Evolutionary conservation across 2,888 invertebrate genomes (phyloP).

Genomic region (Alcis repandata): DNA sequence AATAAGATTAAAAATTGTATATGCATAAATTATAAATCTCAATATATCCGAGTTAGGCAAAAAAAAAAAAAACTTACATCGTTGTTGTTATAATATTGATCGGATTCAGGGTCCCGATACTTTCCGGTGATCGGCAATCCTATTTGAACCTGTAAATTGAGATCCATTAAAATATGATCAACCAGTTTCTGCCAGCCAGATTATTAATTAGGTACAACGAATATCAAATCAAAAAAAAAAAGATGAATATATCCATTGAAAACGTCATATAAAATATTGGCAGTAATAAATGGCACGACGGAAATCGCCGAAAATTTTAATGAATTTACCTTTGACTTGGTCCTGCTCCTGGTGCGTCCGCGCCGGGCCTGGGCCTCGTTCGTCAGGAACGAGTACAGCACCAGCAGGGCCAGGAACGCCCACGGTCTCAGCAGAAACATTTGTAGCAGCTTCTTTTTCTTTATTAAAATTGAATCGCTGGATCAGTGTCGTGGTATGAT

Average conservation of each 20-base stretch:
- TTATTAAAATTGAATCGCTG: constrained; percentile 11
- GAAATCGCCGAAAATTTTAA: no score
- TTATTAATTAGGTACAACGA: neutral
- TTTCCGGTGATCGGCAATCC: constrained; percentile 95
- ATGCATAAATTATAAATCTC: no score
- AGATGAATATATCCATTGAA: no score
- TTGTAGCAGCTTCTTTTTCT: constrained; percentile 38
- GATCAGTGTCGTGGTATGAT: constrained; percentile 52
- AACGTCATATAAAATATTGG: no score
- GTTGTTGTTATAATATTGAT: constrained; percentile 96
- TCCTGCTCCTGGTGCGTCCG: constrained; percentile 90
- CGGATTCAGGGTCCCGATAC: constrained; percentile 95
- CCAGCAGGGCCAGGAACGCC: constrained; percentile 57
- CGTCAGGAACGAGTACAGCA: constrained; percentile 62
- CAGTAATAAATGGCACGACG: no score
- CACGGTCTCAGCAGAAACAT: constrained; percentile 66
- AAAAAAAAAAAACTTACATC: constrained; percentile 88
- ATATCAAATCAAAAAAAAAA: no score
- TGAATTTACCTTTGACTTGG: constrained; percentile 91
- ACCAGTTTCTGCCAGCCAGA: neutral
- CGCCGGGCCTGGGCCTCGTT: constrained; percentile 85
- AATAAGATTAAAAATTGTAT: no score
- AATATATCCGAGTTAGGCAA: no score
- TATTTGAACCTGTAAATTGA: constrained; percentile 89
- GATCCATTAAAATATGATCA: neutral